Evolutionary conservation across 2,888 invertebrate genomes (phyloP).

Genomic region (Electrophaes corylata): DNA sequence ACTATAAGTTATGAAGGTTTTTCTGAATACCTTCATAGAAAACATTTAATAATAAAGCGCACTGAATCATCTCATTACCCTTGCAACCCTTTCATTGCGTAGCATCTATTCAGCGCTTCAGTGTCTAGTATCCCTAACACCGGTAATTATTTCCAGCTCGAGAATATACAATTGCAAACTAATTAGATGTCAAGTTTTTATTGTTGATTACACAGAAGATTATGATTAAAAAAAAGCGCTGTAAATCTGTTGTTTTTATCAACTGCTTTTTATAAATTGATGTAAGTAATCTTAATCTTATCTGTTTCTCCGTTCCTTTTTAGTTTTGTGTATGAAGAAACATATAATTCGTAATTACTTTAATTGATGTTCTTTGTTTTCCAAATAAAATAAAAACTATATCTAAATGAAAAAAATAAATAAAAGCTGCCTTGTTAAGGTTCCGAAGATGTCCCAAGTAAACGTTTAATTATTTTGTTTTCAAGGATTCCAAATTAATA

Average conservation of each 20-base stretch:
- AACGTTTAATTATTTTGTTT: not conserved
- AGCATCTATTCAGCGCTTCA: slow-evolving; percentile 4
- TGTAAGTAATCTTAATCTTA: too few species aligned
- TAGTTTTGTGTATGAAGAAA: too few species aligned
- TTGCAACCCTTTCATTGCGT: not conserved
- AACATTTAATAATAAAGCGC: too few species aligned
- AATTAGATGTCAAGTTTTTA: slow-evolving; percentile 19
- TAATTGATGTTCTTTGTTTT: too few species aligned
- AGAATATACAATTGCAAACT: slow-evolving; percentile 17
- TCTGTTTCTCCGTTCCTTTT: too few species aligned
- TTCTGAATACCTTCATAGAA: too few species aligned
- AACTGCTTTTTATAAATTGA: not conserved
- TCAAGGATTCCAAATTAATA: not conserved
- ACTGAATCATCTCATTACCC: too few species aligned
- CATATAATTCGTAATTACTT: too few species aligned
- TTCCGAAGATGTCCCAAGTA: not conserved
- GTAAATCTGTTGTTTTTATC: slow-evolving; percentile 2
- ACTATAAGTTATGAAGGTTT: too few species aligned
- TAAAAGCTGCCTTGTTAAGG: not conserved
- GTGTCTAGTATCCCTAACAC: slow-evolving; percentile 1
- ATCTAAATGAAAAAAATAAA: not conserved
- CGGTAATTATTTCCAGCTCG: slow-evolving; percentile 19
- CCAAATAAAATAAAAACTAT: not conserved
- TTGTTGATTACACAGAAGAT: slow-evolving; percentile 2
- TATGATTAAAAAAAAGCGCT: too few species aligned